Evolutionary conservation across 2,797 vertebrate species (phyloP).

Genomic region (Stomatorhinus walkeri): DNA sequence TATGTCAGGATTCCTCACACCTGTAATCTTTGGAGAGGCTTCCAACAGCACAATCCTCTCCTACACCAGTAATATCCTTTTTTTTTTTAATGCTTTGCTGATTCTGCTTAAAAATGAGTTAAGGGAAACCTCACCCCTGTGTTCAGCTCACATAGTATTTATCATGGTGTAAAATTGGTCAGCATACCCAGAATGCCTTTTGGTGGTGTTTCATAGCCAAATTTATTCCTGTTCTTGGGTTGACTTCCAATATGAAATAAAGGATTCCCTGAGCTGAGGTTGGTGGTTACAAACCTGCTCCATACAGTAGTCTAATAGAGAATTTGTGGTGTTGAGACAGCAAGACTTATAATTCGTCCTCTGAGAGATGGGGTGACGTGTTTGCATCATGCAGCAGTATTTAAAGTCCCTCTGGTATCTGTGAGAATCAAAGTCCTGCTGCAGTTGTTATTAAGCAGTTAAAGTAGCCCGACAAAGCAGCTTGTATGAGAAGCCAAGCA

Average conservation of each 20-base stretch:
- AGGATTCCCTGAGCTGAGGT: background rate
- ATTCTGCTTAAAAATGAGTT: background rate
- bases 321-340: background rate
- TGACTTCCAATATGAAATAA: background rate
- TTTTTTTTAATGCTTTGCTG: background rate
- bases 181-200: background rate
- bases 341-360: background rate
- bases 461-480: background rate
- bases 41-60: background rate
- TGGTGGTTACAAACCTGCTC: background rate
- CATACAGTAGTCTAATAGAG: background rate
- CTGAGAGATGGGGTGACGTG: background rate
- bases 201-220: background rate
- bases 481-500: background rate
- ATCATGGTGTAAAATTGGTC: background rate
- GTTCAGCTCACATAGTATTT: background rate
- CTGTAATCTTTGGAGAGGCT: background rate
- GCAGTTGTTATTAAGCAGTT: background rate
- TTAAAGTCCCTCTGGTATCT: background rate
- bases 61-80: background rate
- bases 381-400: background rate
- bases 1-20: background rate
- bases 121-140: background rate
- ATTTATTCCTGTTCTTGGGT: background rate
- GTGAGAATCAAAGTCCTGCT: background rate